Evolutionary conservation across 2,888 invertebrate species (phyloP).

Genomic region (Amiota mariae): DNA sequence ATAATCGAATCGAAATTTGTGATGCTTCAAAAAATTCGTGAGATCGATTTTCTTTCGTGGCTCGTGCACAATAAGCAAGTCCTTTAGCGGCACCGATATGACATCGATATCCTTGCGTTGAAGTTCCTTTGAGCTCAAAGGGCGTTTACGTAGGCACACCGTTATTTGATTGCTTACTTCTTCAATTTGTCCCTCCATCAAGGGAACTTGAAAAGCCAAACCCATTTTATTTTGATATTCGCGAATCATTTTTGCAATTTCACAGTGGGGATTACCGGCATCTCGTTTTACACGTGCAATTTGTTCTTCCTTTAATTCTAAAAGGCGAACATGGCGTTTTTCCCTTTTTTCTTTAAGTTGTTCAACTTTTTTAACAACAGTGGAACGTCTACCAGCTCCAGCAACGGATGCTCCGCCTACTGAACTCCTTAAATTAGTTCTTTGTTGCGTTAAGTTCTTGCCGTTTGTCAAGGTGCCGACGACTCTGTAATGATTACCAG

Average conservation of each 20-base stretch:
- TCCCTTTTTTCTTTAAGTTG: conserved; percentile 96
- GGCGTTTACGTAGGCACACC: conserved; percentile 97
- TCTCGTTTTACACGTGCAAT: conserved; percentile 95
- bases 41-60: conserved; percentile 97
- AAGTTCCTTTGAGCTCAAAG: conserved; percentile 93
- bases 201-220: conserved; percentile 81
- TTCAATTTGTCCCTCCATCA: conserved; percentile 87
- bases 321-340: conserved; percentile 92
- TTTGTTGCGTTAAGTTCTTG: no score
- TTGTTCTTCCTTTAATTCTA: conserved; percentile 93
- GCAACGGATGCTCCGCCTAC: conserved; percentile 7
- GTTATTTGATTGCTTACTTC: conserved; percentile 97
- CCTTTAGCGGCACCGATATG: conserved; percentile 96
- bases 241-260: conserved; percentile 96
- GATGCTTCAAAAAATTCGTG: conserved; percentile 98
- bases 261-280: conserved; percentile 99
- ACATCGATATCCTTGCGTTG: conserved; percentile 95
- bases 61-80: conserved; percentile 94
- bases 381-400: conserved; percentile 81
- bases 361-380: conserved; percentile 97
- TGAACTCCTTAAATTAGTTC: neutral
- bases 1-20: conserved; percentile 98
- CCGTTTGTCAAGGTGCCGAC: no score
- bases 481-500: no score
- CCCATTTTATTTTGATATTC: conserved; percentile 90